These are phyloP conservation scores for Artibeus lituratus DNA, from an alignment of 2,797 vertebrate genomes.

Conservation along the genomic window DNA sequence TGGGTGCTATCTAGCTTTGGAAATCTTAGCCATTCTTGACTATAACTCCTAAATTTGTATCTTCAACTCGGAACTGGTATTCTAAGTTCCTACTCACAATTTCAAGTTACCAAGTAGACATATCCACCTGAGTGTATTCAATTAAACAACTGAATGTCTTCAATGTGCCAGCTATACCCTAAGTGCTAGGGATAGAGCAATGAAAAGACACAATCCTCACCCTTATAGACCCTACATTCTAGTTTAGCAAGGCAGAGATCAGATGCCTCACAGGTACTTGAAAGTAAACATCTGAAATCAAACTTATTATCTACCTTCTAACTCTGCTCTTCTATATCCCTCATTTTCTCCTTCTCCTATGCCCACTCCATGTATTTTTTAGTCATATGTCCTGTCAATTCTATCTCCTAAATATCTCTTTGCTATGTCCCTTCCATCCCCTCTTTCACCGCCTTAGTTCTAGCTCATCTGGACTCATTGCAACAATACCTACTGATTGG, in stretches of 20 bases:
- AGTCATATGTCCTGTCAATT: background rate
- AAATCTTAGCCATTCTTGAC: background rate
- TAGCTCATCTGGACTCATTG: background rate
- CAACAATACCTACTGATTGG: background rate
- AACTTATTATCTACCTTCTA: background rate
- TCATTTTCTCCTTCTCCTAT: background rate
- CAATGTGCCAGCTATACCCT: background rate
- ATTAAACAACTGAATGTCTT: background rate
- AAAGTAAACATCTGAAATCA: background rate
- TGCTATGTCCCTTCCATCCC: background rate
- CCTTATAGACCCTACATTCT: background rate
- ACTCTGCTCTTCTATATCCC: background rate
- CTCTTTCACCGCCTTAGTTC: background rate
- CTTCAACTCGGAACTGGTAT: background rate
- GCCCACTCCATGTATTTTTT: background rate
- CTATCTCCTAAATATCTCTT: background rate
- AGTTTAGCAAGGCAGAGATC: background rate
- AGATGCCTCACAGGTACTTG: background rate
- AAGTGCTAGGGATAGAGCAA: background rate
- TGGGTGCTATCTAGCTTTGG: background rate
- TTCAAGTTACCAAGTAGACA: background rate
- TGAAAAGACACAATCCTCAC: background rate
- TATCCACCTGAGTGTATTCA: background rate
- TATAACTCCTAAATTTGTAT: slow-evolving; percentile 7
- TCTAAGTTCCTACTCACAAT: background rate